Evolutionary conservation across 2,797 vertebrate genomes (phyloP).

Genomic region (Cossypha heuglini): DNA sequence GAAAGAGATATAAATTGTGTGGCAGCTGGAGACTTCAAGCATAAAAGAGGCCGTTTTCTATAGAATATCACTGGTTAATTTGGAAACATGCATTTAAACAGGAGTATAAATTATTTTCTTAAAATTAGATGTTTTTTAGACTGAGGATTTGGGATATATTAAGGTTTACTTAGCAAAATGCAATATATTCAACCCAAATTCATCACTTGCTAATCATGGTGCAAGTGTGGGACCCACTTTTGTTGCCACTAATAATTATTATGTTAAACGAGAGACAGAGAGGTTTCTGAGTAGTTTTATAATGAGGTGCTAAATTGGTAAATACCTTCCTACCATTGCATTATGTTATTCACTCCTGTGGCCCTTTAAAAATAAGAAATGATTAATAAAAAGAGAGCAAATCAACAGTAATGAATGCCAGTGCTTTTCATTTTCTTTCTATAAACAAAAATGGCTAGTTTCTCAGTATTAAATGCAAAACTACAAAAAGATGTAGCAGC

Average conservation of each 20-base stretch:
- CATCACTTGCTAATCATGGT: conserved; percentile 55
- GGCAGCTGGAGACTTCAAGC: conserved; percentile 76
- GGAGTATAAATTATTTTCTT: conserved; percentile 59
- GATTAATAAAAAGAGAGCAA: conserved; percentile 49
- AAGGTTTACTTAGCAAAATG: conserved; percentile 49
- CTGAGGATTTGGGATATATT: conserved; percentile 7
- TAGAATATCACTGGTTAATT: conserved; percentile 57
- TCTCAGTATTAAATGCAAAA: not conserved
- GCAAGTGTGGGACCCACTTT: conserved; percentile 47
- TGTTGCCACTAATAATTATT: conserved; percentile 64
- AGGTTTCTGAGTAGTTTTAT: conserved; percentile 62
- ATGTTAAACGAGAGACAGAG: conserved; percentile 57
- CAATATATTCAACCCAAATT: conserved; percentile 42
- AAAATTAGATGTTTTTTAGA: conserved; percentile 33
- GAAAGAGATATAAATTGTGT: conserved; percentile 81
- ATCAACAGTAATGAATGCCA: conserved; percentile 45
- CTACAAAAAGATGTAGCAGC: not conserved
- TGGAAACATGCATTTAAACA: conserved; percentile 58
- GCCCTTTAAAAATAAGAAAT: conserved; percentile 58
- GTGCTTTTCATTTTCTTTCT: conserved; percentile 35
- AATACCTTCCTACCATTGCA: conserved; percentile 40
- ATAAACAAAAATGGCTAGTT: conserved; percentile 44
- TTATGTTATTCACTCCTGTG: conserved; percentile 34
- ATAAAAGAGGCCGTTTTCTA: conserved; percentile 67
- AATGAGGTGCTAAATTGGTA: conserved; percentile 62